A percentile compares a stretch with the other conserved stretches of the same genome.
These are phyloP conservation scores for Danio tinwini DNA, from an alignment of 2,797 vertebrate genomes.

Conservation along the genomic window DNA sequence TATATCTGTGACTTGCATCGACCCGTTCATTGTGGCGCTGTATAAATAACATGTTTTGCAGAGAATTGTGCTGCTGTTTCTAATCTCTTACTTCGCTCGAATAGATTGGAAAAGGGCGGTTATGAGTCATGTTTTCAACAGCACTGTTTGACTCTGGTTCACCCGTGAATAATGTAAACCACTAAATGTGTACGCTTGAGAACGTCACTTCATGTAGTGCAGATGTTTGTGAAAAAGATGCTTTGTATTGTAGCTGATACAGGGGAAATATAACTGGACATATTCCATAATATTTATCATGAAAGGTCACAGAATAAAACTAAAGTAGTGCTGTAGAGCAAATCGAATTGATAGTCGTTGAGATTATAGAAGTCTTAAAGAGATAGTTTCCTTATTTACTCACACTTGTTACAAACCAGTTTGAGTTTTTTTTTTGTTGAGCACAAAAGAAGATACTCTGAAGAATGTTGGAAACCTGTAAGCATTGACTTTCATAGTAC, in stretches of 20 bases:
- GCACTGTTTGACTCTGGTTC: conserved; percentile 17
- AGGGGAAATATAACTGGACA: too few relatives aligned
- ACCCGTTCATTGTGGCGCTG: background rate
- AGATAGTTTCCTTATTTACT: too few relatives aligned
- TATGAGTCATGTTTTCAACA: conserved; percentile 58
- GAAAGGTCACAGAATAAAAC: too few relatives aligned
- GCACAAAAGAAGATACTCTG: too few relatives aligned
- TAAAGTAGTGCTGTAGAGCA: too few relatives aligned
- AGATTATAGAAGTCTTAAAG: too few relatives aligned
- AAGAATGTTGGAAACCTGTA: too few relatives aligned
- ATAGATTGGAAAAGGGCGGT: conserved; percentile 51
- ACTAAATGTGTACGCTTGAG: background rate
- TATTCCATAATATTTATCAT: too few relatives aligned
- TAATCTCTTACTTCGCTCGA: conserved; percentile 8
- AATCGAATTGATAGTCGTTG: too few relatives aligned
- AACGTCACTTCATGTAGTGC: background rate
- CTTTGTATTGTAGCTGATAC: background rate
- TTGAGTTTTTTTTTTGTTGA: too few relatives aligned
- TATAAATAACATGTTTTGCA: background rate
- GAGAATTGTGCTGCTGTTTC: background rate
- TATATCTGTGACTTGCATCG: conserved; percentile 1
- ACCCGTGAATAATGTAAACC: background rate
- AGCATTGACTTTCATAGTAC: too few relatives aligned
- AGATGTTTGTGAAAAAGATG: background rate
- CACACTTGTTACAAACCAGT: too few relatives aligned